Evolutionary conservation across 2,888 invertebrate genomes (phyloP).

Genomic region (Salpingus planirostris): DNA sequence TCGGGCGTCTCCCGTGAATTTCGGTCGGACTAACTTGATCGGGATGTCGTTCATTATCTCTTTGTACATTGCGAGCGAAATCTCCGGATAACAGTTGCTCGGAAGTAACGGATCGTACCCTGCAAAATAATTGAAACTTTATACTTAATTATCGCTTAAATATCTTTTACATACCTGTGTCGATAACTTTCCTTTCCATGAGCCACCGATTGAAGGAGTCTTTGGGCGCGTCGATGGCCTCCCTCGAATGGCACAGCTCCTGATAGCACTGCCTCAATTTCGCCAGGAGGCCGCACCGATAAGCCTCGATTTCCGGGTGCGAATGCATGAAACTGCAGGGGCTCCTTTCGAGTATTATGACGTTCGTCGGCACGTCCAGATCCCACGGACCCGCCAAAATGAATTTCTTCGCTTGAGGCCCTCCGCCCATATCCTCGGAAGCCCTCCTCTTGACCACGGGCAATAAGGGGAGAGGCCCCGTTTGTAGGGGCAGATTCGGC

Average conservation of each 20-base stretch:
- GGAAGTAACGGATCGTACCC: constrained; percentile 88
- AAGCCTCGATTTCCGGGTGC: constrained; percentile 89
- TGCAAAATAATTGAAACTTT: constrained; percentile 33
- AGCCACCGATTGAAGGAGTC: constrained; percentile 96
- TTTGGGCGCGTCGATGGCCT: constrained; percentile 89
- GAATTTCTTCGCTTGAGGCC: constrained; percentile 75
- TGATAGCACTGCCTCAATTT: constrained; percentile 88
- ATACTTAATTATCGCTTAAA: not conserved
- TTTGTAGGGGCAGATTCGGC: constrained; percentile 4
- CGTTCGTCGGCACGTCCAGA: constrained; percentile 86
- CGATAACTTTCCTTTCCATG: constrained; percentile 88
- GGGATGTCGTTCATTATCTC: constrained; percentile 99
- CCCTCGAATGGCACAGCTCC: constrained; percentile 86
- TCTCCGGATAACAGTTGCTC: constrained; percentile 84
- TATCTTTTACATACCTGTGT: constrained; percentile 48
- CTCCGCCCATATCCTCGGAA: constrained; percentile 64
- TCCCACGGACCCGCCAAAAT: constrained; percentile 91
- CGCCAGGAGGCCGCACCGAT: constrained; percentile 69
- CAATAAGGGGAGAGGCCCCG: constrained; percentile 29
- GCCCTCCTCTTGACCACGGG: constrained; percentile 63
- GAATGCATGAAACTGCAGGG: constrained; percentile 82
- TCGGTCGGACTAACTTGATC: constrained; percentile 88
- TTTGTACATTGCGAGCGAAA: constrained; percentile 90
- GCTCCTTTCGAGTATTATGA: constrained; percentile 77
- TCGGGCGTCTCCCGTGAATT: constrained; percentile 90